A percentile compares a stretch with the other conserved stretches of the same genome.
Conservation (phyloP, 2,113 vertebrate genomes). For the Xenus cinereus region DNA sequence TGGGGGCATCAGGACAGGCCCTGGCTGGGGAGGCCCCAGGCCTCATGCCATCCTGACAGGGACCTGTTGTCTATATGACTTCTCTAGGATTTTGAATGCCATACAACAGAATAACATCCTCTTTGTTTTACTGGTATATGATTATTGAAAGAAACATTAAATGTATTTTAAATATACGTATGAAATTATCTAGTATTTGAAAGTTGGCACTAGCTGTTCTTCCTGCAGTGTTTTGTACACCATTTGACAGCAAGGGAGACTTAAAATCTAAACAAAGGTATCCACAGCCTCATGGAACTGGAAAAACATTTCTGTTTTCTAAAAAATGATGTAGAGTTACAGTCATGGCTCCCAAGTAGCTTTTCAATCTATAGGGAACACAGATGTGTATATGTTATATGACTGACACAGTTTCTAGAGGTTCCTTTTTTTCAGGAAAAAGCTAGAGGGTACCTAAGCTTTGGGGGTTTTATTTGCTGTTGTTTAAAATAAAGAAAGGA, state of each 20-base stretch:
- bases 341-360: not conserved
- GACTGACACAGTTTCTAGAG: not conserved
- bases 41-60: accelerated
- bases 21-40: not conserved
- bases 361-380: not conserved
- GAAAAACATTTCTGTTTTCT: not conserved
- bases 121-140: not conserved
- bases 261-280: not conserved
- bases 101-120: not conserved
- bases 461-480: not conserved
- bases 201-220: not conserved
- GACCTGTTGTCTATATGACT: not conserved
- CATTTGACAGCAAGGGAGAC: not conserved
- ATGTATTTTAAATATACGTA: no score
- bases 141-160: not conserved
- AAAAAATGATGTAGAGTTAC: not conserved
- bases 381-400: not conserved
- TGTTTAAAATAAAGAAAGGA: not conserved
- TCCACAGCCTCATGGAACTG: not conserved
- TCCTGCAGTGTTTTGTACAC: not conserved
- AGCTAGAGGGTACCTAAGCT: not conserved
- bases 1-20: not conserved
- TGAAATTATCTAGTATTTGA: not conserved
- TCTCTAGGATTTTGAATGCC: not conserved
- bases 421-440: not conserved